These are phyloP conservation scores for Nothocercus julius DNA, from an alignment of 2,113 vertebrate genomes.

Conservation along the genomic window DNA sequence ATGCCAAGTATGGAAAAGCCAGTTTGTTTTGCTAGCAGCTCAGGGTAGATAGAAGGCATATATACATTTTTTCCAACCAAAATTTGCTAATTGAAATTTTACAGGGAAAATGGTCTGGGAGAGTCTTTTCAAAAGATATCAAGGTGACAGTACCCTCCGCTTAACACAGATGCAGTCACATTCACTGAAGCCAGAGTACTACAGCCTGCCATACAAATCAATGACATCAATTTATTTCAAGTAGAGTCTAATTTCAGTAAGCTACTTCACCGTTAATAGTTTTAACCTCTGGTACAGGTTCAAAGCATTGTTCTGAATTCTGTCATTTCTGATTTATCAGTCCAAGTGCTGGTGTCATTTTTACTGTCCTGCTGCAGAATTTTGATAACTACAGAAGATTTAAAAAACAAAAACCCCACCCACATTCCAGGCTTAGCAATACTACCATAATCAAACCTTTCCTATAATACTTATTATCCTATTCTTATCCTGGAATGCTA, in stretches of 20 bases:
- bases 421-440: neutral
- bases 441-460: neutral
- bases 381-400: conserved; percentile 15
- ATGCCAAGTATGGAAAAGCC: conserved; percentile 77
- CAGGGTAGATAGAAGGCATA: conserved; percentile 77
- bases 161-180: conserved; percentile 27
- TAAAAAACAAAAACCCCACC: neutral
- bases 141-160: conserved; percentile 73
- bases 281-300: conserved; percentile 70
- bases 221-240: conserved; percentile 72
- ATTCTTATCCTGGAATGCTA: neutral
- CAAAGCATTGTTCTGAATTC: conserved; percentile 54
- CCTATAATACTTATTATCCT: neutral
- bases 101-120: conserved; percentile 76
- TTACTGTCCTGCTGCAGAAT: conserved; percentile 30
- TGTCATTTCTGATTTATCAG: conserved; percentile 51
- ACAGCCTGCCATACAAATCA: conserved; percentile 72
- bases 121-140: conserved; percentile 62
- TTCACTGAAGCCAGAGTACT: conserved; percentile 41
- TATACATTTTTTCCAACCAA: conserved; percentile 67
- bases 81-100: conserved; percentile 86
- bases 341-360: conserved; percentile 32
- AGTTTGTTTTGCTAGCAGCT: conserved; percentile 78
- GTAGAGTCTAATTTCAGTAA: conserved; percentile 70
- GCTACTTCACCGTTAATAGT: conserved; percentile 71